Evolutionary conservation across 2,888 invertebrate species (phyloP), one percentile per base, ranked within the genome.

Genomic region (Diachrysia chrysitis): DNA sequence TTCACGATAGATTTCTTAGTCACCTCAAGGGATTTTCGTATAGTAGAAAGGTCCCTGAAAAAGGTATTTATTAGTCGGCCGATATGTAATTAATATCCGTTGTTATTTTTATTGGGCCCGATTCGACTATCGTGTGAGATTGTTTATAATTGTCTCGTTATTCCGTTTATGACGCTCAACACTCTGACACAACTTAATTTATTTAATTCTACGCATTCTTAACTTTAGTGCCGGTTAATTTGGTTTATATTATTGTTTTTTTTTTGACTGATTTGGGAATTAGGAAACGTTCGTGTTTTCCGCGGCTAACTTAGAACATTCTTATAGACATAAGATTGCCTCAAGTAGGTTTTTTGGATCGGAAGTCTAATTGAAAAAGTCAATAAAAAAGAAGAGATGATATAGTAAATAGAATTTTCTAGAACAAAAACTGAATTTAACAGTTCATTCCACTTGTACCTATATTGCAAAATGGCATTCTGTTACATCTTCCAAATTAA

Each of bases 1-100:
- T n/a, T 17, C 5, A 17, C 0, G n/a, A 48, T 14, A 51, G 37
- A 14, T 35, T 19, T 10, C 19, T 17, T 29, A 25, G 29, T 23
- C n/a, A 2, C 2, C 10, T 2, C 16, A 2, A 58, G n/a, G 61
- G 69, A 68, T 81, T 80, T 68, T 46, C 19, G 14, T 35, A 7
- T 0, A 25, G 23, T 23, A 19, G 19, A 57, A 25, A 69, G 76
- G 76, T 69, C 71, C 54, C 82, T 59, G 70, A 82, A 82, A 66
- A 72, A 78, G 71, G 78, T 85, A 82, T 87, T 83, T 81, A 84
- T 85, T 79, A 72, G 64, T 69, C 76, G 82, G 75, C 69, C 84
- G 78, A 84, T 85, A 85, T 83, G 80, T 88, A 86, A 88, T 87
- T 84, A 83, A 86, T 86, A 85, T 83, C 82, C 82, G 84, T 84